These are phyloP conservation scores for Caenorhabditis auriculariae DNA, from an alignment of 2,888 invertebrate species.

Conservation along the genomic window DNA sequence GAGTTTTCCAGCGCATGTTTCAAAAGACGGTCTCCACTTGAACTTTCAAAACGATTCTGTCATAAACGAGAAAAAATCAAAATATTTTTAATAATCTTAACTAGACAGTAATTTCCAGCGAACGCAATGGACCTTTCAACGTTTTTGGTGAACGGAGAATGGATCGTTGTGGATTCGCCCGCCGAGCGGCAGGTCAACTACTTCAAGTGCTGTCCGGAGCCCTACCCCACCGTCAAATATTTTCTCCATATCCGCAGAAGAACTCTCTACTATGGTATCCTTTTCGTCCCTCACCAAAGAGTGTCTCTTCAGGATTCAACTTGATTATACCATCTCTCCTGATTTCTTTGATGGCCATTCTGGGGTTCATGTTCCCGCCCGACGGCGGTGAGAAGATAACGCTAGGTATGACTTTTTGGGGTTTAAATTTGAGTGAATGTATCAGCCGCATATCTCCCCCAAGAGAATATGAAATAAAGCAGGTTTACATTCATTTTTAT, in stretches of 20 bases:
- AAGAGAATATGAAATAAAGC: not conserved
- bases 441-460: too few relatives aligned
- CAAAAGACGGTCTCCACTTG: too few relatives aligned
- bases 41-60: too few relatives aligned
- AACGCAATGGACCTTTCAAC: conserved; percentile 54
- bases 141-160: conserved; percentile 55
- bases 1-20: too few relatives aligned
- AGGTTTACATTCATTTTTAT: not conserved
- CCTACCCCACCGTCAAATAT: conserved; percentile 70
- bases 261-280: conserved; percentile 84
- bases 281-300: not conserved
- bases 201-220: conserved; percentile 82
- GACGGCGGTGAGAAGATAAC: conserved; percentile 98
- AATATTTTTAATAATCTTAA: too few relatives aligned
- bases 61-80: too few relatives aligned
- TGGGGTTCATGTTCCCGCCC: conserved; percentile 95
- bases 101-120: conserved; percentile 27
- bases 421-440: too few relatives aligned
- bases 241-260: conserved; percentile 91
- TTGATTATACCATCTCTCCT: conserved; percentile 97
- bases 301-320: conserved; percentile 78
- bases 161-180: conserved; percentile 60
- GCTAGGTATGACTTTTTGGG: conserved; percentile 80
- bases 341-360: conserved; percentile 96
- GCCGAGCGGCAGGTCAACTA: conserved; percentile 62